These are phyloP conservation scores for Cyphotilapia sp. DNA, from an alignment of 2,113 vertebrate genomes.

Conservation along the genomic window DNA sequence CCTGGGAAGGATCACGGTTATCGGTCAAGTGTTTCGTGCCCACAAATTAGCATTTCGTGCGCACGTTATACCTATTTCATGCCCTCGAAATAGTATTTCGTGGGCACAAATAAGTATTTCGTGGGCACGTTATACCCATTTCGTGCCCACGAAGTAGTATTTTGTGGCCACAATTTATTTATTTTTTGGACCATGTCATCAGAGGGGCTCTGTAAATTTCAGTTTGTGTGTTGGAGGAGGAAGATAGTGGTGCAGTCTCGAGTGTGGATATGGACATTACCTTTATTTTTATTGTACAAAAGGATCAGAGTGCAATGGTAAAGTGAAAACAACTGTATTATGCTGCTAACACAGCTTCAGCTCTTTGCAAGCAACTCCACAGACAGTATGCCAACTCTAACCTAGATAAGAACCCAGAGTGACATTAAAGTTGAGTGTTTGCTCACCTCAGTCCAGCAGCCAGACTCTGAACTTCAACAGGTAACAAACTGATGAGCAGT, in stretches of 20 bases:
- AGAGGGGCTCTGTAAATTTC: neutral
- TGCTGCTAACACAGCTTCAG: neutral
- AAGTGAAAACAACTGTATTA: neutral
- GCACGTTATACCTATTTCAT: no score
- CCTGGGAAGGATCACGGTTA: neutral
- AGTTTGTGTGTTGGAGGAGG: neutral
- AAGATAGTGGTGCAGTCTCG: neutral
- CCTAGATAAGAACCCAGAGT: neutral
- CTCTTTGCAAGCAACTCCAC: neutral
- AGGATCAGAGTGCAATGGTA: neutral
- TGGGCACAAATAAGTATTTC: no score
- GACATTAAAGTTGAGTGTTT: neutral
- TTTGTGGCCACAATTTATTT: neutral
- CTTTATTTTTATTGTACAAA: neutral
- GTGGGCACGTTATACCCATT: no score
- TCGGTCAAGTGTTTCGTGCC: neutral
- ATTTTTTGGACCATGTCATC: neutral
- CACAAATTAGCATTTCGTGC: rapidly evolving
- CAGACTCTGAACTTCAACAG: neutral
- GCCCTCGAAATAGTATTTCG: rapidly evolving
- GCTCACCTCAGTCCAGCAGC: neutral
- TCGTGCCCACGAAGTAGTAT: no score
- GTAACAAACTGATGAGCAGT: neutral
- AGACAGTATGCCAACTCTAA: neutral
- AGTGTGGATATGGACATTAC: neutral